Percentiles rank a stretch among this genome's conserved stretches.
Conservation (phyloP, 1,140 invertebrate genomes). For the Lepidurus packardi region DNA sequence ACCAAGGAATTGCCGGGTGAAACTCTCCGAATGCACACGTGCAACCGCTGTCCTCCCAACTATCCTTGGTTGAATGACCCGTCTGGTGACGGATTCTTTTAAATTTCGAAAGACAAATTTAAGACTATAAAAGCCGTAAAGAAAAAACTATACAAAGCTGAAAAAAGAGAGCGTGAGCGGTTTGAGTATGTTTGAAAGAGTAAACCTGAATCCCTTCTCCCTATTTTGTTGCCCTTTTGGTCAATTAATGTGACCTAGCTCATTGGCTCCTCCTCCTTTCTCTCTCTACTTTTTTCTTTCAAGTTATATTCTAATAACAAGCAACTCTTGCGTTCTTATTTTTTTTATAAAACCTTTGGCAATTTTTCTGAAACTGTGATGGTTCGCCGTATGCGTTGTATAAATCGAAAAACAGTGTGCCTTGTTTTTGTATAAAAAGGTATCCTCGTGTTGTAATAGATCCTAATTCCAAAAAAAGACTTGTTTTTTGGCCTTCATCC, state of each 20-base stretch:
- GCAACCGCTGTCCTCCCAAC: conserved; percentile 79
- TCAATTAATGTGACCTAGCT: conserved; percentile 6
- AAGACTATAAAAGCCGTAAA: not conserved
- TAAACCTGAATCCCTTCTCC: not conserved
- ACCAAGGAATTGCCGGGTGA: conserved; percentile 88
- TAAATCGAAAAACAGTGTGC: conserved; percentile 15
- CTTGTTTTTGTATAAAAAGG: conserved; percentile 16
- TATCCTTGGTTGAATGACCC: conserved; percentile 92
- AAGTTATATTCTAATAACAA: not conserved
- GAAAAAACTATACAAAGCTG: not conserved
- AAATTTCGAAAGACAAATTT: conserved; percentile 43
- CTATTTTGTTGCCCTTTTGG: conserved; percentile 22
- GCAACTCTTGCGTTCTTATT: not conserved
- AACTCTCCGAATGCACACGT: conserved; percentile 87
- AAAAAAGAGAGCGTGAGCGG: not conserved
- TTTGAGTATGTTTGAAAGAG: not conserved
- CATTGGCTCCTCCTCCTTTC: not conserved
- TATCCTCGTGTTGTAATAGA: conserved; percentile 14
- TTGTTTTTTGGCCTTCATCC: not conserved
- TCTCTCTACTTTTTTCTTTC: not conserved
- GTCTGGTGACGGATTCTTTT: conserved; percentile 83
- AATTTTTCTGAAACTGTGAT: not conserved
- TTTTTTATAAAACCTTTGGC: not conserved
- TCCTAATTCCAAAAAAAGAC: not conserved
- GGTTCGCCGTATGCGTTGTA: conserved; percentile 1